Conservation (phyloP, 1,140 invertebrate species). For the Batillaria attramentaria region DNA sequence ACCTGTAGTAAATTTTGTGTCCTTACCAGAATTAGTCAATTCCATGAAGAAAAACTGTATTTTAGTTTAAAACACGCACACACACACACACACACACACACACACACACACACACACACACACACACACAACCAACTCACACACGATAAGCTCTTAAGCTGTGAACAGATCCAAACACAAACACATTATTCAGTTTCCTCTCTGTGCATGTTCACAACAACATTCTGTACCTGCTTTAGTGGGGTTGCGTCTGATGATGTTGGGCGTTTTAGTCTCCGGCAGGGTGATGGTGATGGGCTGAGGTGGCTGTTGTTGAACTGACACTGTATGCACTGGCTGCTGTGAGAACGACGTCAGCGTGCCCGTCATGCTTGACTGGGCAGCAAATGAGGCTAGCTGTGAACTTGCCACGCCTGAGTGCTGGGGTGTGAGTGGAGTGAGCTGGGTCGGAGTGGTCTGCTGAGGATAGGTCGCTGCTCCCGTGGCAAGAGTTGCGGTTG, state of each 20-base stretch:
- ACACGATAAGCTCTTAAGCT: too few relatives aligned
- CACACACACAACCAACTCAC: too few relatives aligned
- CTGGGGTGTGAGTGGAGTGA: slow-evolving; percentile 13
- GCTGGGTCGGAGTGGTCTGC: neutral
- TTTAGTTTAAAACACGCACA: too few relatives aligned
- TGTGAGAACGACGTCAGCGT: slow-evolving; percentile 45
- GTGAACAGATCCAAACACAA: too few relatives aligned
- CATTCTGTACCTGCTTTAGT: slow-evolving; percentile 30
- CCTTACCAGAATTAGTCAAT: too few relatives aligned
- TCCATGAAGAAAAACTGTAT: too few relatives aligned
- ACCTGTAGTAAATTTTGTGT: too few relatives aligned
- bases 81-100: too few relatives aligned
- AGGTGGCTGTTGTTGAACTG: slow-evolving; percentile 3
- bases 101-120: too few relatives aligned
- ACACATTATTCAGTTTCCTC: too few relatives aligned
- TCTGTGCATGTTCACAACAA: too few relatives aligned
- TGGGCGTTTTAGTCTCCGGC: slow-evolving; percentile 10
- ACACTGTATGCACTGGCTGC: slow-evolving; percentile 39
- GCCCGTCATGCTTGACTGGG: slow-evolving; percentile 32
- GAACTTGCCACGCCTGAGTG: neutral
- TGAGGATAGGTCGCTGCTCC: slow-evolving; percentile 16
- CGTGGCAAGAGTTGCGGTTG: slow-evolving; percentile 45
- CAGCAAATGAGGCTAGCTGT: slow-evolving; percentile 1
- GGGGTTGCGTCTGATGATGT: slow-evolving; percentile 13
- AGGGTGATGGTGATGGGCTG: slow-evolving; percentile 26